Conservation (phyloP, 2,888 invertebrate species). For the Atrina japonica region DNA sequence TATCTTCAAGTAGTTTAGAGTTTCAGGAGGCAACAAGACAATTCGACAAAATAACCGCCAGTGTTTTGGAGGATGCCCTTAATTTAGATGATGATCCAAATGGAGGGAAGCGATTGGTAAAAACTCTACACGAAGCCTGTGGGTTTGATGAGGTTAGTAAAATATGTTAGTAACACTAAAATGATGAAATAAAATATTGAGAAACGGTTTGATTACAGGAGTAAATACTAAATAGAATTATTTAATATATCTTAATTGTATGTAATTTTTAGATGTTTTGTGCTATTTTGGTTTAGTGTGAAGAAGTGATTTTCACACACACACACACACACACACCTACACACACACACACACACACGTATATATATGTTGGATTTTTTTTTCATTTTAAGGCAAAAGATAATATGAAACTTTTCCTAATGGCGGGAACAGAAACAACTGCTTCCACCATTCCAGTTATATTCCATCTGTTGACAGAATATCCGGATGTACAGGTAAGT, state of each 20-base stretch:
- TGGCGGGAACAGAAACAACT: conserved; percentile 68
- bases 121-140: conserved; percentile 60
- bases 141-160: conserved; percentile 55
- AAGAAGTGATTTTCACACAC: too few species aligned
- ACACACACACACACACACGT: too few species aligned
- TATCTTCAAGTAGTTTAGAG: conserved; percentile 50
- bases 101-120: conserved; percentile 53
- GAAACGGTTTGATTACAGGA: background rate
- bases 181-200: conserved; percentile 6
- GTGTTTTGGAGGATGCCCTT: conserved; percentile 54
- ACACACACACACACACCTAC: too few species aligned
- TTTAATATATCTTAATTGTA: too few species aligned
- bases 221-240: too few species aligned
- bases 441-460: conserved; percentile 64
- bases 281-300: too few species aligned
- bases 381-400: conserved; percentile 53
- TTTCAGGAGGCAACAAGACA: conserved; percentile 49
- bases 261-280: too few species aligned
- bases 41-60: conserved; percentile 52
- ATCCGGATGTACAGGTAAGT: conserved; percentile 54
- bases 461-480: conserved; percentile 53
- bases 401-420: conserved; percentile 66
- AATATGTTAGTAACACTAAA: too few species aligned
- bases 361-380: too few species aligned
- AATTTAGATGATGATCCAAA: conserved; percentile 43